Percentiles rank a stretch among this genome's conserved stretches.
These are phyloP conservation scores for Papilio dardanus DNA, from an alignment of 1,140 invertebrate genomes.

Conservation along the genomic window DNA sequence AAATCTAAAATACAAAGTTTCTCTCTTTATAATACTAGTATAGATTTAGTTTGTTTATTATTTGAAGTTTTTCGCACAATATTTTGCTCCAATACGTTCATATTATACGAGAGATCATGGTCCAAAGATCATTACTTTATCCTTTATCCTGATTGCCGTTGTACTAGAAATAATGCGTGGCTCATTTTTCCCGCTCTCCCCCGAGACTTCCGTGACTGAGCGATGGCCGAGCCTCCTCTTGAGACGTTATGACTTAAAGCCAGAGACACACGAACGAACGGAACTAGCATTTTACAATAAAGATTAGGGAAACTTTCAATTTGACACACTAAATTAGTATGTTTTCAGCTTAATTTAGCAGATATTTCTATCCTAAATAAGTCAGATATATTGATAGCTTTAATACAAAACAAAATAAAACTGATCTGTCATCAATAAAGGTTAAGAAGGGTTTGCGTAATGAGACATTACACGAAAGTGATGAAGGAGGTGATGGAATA, in stretches of 20 bases:
- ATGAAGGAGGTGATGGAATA: not conserved
- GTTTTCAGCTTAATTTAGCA: not conserved
- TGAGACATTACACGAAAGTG: not conserved
- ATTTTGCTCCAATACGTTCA: no score
- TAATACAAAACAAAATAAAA: not conserved
- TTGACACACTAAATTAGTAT: not conserved
- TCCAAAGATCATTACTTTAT: slow-evolving; percentile 24
- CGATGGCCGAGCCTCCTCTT: slow-evolving; percentile 4
- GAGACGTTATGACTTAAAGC: slow-evolving; percentile 14
- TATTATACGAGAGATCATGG: not conserved
- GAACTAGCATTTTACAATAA: not conserved
- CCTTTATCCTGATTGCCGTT: slow-evolving; percentile 20
- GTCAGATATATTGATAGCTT: not conserved
- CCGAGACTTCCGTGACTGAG: slow-evolving; percentile 17
- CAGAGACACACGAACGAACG: not conserved
- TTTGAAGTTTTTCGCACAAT: no score
- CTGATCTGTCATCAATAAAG: not conserved
- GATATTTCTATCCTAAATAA: not conserved
- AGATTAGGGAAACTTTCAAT: no score
- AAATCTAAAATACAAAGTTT: no score
- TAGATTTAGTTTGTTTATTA: no score
- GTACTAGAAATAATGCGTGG: slow-evolving; percentile 22
- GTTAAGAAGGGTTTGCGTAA: not conserved
- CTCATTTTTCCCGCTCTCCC: slow-evolving; percentile 30
- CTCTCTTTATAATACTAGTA: no score